These are phyloP conservation scores for Saguinus midas DNA, from an alignment of 2,113 vertebrate species.

Conservation along the genomic window DNA sequence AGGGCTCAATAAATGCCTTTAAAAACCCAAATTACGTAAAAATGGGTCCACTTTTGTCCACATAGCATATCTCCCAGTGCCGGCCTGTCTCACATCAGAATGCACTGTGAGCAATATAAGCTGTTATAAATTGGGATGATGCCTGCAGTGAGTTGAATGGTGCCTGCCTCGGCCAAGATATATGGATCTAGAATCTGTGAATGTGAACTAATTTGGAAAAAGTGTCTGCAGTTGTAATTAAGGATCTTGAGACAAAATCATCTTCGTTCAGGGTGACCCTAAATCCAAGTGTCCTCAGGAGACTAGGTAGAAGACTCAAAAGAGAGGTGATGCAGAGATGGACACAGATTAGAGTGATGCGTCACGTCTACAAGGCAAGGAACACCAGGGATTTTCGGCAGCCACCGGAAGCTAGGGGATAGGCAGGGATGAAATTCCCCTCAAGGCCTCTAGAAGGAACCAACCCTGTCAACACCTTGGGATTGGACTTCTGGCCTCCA, in stretches of 20 bases:
- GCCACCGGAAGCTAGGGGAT: neutral
- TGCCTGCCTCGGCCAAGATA: neutral
- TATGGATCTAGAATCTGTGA: neutral
- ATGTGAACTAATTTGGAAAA: neutral
- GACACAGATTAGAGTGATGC: accelerated
- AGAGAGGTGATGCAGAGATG: neutral
- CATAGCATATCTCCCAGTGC: neutral
- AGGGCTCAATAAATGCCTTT: neutral
- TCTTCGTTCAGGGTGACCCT: neutral
- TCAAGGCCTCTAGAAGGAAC: neutral
- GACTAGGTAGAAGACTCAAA: neutral
- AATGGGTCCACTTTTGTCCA: neutral
- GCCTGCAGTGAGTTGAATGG: neutral
- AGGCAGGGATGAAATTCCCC: neutral
- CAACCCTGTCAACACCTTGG: neutral
- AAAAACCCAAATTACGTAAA: neutral
- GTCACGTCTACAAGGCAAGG: neutral
- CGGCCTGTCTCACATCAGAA: neutral
- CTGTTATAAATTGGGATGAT: neutral
- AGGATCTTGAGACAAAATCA: neutral
- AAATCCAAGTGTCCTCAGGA: neutral
- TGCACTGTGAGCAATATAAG: neutral
- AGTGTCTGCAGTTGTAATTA: neutral
- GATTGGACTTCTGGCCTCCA: neutral
- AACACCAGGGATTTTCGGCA: neutral